These are phyloP conservation scores for Drosophila siamana DNA, from an alignment of 2,888 invertebrate genomes.

Conservation along the genomic window DNA sequence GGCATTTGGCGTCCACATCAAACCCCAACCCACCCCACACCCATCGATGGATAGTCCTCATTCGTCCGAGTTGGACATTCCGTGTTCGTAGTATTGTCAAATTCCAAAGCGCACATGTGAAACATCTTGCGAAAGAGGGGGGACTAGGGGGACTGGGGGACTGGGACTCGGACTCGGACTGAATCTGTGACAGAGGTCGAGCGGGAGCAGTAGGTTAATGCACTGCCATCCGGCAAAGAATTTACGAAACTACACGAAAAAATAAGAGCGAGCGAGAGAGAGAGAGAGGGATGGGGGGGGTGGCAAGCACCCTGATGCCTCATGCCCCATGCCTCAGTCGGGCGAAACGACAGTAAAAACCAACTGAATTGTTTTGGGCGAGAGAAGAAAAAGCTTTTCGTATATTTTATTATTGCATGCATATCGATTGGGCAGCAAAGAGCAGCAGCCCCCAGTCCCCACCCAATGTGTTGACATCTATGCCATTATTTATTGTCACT, in stretches of 20 bases:
- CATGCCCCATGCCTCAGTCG: neutral
- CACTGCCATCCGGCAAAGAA: conserved; percentile 46
- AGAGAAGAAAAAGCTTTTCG: conserved; percentile 44
- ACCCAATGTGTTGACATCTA: conserved; percentile 41
- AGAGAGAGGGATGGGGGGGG: neutral
- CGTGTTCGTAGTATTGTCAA: conserved; percentile 34
- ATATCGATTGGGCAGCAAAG: conserved; percentile 44
- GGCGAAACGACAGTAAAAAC: conserved; percentile 18
- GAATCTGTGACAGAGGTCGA: conserved; percentile 15
- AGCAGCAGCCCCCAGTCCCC: neutral
- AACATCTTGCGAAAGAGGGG: conserved; percentile 27
- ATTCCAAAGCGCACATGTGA: conserved; percentile 57
- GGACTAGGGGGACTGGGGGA: neutral
- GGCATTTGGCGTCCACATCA: too few species aligned
- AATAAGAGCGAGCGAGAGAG: neutral
- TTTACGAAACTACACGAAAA: conserved; percentile 34
- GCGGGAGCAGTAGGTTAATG: conserved; percentile 48
- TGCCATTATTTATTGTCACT: conserved; percentile 63
- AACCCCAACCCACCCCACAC: neutral
- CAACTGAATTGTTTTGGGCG: conserved; percentile 42
- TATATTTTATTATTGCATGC: conserved; percentile 57
- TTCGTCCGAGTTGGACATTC: conserved; percentile 24
- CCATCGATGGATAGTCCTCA: too few species aligned
- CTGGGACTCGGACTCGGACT: conserved; percentile 5
- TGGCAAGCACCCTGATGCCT: neutral